Conservation (phyloP, 2,113 vertebrate species). For the Hystrix brachyura region DNA sequence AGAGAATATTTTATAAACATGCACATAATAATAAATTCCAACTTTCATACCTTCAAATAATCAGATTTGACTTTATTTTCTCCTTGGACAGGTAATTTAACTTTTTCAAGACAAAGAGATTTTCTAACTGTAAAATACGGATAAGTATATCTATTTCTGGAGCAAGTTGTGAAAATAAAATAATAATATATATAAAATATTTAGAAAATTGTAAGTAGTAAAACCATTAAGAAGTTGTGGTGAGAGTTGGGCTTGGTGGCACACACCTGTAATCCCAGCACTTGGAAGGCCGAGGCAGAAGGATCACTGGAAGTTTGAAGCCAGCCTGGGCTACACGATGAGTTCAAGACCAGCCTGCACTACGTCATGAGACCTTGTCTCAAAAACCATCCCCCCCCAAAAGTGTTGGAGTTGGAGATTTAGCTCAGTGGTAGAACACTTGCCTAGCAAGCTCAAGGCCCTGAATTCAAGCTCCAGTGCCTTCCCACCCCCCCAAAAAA, state of each 20-base stretch:
- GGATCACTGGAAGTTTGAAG: not conserved
- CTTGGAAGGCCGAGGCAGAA: not conserved
- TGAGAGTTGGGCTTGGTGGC: not conserved
- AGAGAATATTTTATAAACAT: slow-evolving; percentile 29
- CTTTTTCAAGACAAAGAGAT: slow-evolving; percentile 11
- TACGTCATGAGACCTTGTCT: not conserved
- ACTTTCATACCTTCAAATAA: slow-evolving; percentile 33
- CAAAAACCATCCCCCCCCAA: not conserved
- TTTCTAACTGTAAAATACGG: slow-evolving; percentile 45
- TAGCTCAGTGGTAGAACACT: too few relatives aligned
- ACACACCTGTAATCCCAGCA: not conserved
- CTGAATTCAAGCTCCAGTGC: too few relatives aligned
- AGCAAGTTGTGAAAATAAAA: slow-evolving; percentile 14
- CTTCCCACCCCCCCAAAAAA: too few relatives aligned
- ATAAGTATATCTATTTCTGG: not conserved
- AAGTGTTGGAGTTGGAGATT: too few relatives aligned
- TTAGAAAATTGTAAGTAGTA: slow-evolving; percentile 29
- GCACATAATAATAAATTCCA: not conserved
- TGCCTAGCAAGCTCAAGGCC: too few relatives aligned
- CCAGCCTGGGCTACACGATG: not conserved
- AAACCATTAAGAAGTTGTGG: not conserved
- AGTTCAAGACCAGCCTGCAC: not conserved
- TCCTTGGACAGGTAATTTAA: slow-evolving; percentile 9
- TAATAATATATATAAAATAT: not conserved
- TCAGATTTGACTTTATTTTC: slow-evolving; percentile 9